Percentiles rank a stretch among this genome's conserved stretches.
These are phyloP conservation scores for Drosophila cardini DNA, from an alignment of 1,140 invertebrate species.

Conservation along the genomic window DNA sequence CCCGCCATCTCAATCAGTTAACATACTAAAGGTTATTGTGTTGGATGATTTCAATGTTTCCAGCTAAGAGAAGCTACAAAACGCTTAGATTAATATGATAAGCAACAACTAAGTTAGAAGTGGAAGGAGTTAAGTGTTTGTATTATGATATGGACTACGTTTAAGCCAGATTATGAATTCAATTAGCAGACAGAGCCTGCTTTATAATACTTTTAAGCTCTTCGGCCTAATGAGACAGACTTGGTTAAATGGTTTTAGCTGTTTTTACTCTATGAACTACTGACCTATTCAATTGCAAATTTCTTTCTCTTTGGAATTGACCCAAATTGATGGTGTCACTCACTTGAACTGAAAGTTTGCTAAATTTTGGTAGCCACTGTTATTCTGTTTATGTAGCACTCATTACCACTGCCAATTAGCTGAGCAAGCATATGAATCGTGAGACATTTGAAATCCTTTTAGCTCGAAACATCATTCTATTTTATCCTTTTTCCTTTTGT, in stretches of 20 bases:
- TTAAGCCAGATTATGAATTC: slow-evolving; percentile 23
- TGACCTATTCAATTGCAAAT: slow-evolving; percentile 7
- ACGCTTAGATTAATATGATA: slow-evolving; percentile 51
- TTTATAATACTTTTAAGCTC: slow-evolving; percentile 27
- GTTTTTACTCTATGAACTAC: background rate
- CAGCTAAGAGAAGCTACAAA: slow-evolving; percentile 37
- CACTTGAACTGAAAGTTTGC: background rate
- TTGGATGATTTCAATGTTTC: slow-evolving; percentile 50
- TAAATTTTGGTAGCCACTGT: background rate
- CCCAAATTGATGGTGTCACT: slow-evolving; percentile 43
- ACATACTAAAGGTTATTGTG: slow-evolving; percentile 56
- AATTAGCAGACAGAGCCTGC: slow-evolving; percentile 11
- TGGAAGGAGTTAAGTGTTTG: background rate
- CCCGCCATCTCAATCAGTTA: slow-evolving; percentile 43
- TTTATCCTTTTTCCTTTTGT: slow-evolving; percentile 40
- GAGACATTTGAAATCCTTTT: slow-evolving; percentile 47
- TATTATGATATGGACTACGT: slow-evolving; percentile 20
- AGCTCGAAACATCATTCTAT: slow-evolving; percentile 28
- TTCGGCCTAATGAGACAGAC: slow-evolving; percentile 8
- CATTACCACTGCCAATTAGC: slow-evolving; percentile 61
- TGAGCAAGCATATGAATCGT: slow-evolving; percentile 47
- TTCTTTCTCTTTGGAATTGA: slow-evolving; percentile 24
- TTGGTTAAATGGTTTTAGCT: background rate
- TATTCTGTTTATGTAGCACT: slow-evolving; percentile 16
- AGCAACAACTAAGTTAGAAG: slow-evolving; percentile 16